Percentiles rank a stretch among this genome's conserved stretches.
Conservation (phyloP, 2,888 invertebrate species). For the Nesidiocoris tenuis region DNA sequence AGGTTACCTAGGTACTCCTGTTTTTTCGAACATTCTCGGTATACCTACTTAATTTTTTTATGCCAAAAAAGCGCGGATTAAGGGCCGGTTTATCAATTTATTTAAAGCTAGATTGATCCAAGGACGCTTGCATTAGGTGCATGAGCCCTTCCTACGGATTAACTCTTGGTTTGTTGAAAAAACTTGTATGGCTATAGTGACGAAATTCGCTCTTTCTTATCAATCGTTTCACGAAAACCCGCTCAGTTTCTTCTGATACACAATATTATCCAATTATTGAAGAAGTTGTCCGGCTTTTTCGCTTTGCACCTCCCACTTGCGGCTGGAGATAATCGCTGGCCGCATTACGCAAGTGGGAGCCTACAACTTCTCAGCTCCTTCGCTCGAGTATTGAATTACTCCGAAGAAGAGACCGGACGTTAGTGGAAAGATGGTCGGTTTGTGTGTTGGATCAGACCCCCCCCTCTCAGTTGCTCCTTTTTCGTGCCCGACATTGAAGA, state of each 20-base stretch:
- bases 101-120: too few species aligned
- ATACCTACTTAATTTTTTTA: too few species aligned
- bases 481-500: background rate
- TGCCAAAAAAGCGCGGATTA: too few species aligned
- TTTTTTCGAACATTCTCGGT: too few species aligned
- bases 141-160: too few species aligned
- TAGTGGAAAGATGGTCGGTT: background rate
- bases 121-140: too few species aligned
- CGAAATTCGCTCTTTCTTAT: too few species aligned
- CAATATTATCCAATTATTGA: conserved; percentile 27
- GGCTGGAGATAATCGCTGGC: conserved; percentile 25
- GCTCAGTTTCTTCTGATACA: conserved; percentile 10
- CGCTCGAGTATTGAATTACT: conserved; percentile 20
- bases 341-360: conserved; percentile 27
- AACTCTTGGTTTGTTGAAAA: too few species aligned
- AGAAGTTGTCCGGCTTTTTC: conserved; percentile 27
- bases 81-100: too few species aligned
- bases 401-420: conserved; percentile 1
- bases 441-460: background rate
- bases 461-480: background rate
- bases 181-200: too few species aligned
- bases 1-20: too few species aligned
- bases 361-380: background rate
- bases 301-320: conserved; percentile 2
- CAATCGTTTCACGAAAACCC: background rate